A percentile compares a stretch with the other conserved stretches of the same genome.
Evolutionary conservation across 2,113 vertebrate genomes (phyloP).

Genomic region (Neoarius graeffei): DNA sequence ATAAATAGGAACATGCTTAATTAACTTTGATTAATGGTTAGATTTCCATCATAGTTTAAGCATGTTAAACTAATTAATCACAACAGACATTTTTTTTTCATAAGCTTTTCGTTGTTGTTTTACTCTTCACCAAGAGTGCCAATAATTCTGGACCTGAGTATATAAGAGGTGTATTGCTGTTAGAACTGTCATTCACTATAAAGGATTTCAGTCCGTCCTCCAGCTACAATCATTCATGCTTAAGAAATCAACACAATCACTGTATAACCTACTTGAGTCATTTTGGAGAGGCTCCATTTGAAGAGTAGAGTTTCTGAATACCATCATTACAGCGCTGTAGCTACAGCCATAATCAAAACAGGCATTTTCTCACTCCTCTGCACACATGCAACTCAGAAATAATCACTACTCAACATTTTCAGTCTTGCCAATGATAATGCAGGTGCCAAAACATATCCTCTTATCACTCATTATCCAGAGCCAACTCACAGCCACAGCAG

Average conservation of each 20-base stretch:
- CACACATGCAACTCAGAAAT: conserved; percentile 23
- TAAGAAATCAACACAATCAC: conserved; percentile 45
- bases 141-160: not conserved
- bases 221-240: conserved; percentile 25
- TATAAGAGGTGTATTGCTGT: not conserved
- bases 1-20: not conserved
- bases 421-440: conserved; percentile 31
- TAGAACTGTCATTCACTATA: conserved; percentile 1
- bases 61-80: no score
- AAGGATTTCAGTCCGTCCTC: conserved; percentile 5
- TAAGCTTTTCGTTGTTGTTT: not conserved
- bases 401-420: conserved; percentile 23
- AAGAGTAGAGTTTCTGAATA: conserved; percentile 20
- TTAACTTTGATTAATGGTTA: not conserved
- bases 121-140: not conserved
- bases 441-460: conserved; percentile 28
- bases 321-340: not conserved
- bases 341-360: conserved; percentile 39
- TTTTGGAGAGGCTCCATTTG: conserved; percentile 33
- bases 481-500: conserved; percentile 8
- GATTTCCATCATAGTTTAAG: not conserved
- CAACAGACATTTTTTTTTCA: no score
- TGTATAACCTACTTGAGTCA: not conserved
- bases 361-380: conserved; percentile 22
- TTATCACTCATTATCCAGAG: conserved; percentile 21